phyloP scores from a whole-genome alignment of 2,888 invertebrate genomes.

The Cinara cedri region DNA sequence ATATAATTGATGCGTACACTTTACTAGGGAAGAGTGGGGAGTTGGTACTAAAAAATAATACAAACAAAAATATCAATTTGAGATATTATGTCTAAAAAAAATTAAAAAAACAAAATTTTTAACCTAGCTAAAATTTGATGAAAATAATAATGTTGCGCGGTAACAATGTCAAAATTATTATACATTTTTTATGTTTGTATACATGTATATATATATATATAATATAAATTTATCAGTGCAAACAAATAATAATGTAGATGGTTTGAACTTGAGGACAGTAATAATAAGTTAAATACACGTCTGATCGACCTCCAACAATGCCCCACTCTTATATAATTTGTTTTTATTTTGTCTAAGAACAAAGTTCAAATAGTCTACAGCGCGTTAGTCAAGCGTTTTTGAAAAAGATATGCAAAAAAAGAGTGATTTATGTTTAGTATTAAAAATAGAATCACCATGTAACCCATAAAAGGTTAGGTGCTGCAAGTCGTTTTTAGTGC shows the following conservation, averaged over 20 bases:
- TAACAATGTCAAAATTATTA: constrained; percentile 36
- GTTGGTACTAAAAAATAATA: constrained; percentile 20
- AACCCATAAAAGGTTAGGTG: constrained; percentile 42
- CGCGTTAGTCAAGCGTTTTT: constrained; percentile 55
- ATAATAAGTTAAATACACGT: constrained; percentile 41
- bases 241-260: constrained; percentile 35
- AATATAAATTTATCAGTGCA: constrained; percentile 36
- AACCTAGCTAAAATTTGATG: constrained; percentile 18
- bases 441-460: constrained; percentile 54
- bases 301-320: constrained; percentile 42
- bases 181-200: background rate
- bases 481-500: constrained; percentile 44
- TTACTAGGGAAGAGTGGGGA: constrained; percentile 47
- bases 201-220: constrained; percentile 3
- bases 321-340: constrained; percentile 47
- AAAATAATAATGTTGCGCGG: constrained; percentile 29
- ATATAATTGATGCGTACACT: constrained; percentile 27
- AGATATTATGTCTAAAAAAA: constrained; percentile 15
- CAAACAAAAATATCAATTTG: constrained; percentile 23
- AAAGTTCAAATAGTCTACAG: constrained; percentile 49
- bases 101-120: background rate
- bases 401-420: constrained; percentile 56
- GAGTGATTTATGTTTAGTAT: constrained; percentile 54
- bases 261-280: constrained; percentile 49
- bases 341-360: constrained; percentile 41